Conservation (phyloP, 2,797 vertebrate genomes). For the Oreochromis mossambicus region DNA sequence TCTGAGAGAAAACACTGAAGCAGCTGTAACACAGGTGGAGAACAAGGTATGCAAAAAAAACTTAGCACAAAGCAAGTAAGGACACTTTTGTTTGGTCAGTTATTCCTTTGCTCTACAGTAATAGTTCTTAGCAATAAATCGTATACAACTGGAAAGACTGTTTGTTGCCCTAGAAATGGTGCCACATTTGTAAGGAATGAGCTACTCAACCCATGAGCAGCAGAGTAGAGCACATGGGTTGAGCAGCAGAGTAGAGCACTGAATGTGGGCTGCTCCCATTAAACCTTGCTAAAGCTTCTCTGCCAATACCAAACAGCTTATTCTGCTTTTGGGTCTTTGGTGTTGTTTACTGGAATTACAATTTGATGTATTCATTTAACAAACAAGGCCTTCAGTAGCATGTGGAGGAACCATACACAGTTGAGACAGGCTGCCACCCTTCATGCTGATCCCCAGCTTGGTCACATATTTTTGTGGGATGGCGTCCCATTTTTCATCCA, state of each 20-base stretch:
- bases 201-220: not conserved
- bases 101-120: not conserved
- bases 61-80: not conserved
- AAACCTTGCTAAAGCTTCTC: not conserved
- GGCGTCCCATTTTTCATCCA: not conserved
- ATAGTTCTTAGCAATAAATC: not conserved
- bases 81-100: not conserved
- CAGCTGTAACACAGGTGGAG: constrained; percentile 66
- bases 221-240: too few relatives aligned
- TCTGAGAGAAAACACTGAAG: constrained; percentile 89
- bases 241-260: not conserved
- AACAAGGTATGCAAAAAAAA: not conserved
- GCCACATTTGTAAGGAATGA: not conserved
- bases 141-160: not conserved
- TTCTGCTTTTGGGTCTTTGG: not conserved
- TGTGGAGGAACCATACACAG: not conserved
- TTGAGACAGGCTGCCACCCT: not conserved
- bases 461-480: not conserved
- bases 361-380: not conserved
- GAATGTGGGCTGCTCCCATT: not conserved
- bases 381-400: not conserved
- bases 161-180: not conserved
- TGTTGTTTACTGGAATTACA: not conserved
- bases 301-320: not conserved
- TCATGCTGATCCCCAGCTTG: not conserved